Evolutionary conservation across 2,888 invertebrate genomes (phyloP).

Genomic region (Erebia ligea): DNA sequence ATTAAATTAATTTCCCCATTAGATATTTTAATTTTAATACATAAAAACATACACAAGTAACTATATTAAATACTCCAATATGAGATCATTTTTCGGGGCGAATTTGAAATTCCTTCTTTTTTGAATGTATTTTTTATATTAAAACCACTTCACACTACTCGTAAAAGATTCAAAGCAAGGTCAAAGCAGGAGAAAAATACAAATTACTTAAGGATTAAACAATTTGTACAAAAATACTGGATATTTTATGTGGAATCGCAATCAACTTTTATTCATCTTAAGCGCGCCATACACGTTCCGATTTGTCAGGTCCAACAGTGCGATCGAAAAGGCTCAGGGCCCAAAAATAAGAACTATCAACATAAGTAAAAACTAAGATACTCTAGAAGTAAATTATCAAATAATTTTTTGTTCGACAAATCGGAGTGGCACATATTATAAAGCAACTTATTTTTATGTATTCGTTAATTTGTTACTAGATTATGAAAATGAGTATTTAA

Average conservation of each 20-base stretch:
- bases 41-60: constrained; percentile 23
- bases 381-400: background rate
- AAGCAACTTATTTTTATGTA: constrained; percentile 3
- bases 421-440: constrained; percentile 19
- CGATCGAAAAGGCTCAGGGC: background rate
- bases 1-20: background rate
- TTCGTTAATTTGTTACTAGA: constrained; percentile 14
- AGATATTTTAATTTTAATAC: background rate
- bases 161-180: constrained; percentile 19
- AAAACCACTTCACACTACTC: constrained; percentile 34
- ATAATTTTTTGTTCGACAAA: constrained; percentile 2
- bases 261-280: constrained; percentile 1
- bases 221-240: constrained; percentile 44
- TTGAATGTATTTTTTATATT: constrained; percentile 21
- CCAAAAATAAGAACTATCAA: background rate
- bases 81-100: constrained; percentile 4
- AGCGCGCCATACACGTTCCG: constrained; percentile 14
- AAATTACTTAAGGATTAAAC: constrained; percentile 32
- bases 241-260: constrained; percentile 26
- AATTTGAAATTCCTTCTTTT: constrained; percentile 8
- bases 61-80: constrained; percentile 8
- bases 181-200: constrained; percentile 26
- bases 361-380: background rate
- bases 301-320: constrained; percentile 6
- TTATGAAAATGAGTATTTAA: constrained; percentile 43